Base-by-base conservation (phyloP, 2,888 invertebrate species). In the Ornithoptera alexandrae region DNA sequence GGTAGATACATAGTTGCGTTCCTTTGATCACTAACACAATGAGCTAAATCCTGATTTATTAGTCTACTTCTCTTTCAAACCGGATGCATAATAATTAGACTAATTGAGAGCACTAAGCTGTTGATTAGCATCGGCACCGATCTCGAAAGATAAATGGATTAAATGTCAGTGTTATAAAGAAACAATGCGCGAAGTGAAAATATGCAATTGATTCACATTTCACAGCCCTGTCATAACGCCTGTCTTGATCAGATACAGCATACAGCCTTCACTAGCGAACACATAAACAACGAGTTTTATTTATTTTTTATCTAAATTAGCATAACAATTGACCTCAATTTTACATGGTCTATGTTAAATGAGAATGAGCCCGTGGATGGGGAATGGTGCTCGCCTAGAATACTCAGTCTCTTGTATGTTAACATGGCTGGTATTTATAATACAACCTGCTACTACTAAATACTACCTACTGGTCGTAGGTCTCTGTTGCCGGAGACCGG, bases 121-220 rank as follows among this genome's bases (percentile, higher is more conserved):
- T 30, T 46, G 30, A 36, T 63, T 15, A 22, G 0, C 46, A 36
- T 20, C 15, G 20, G 30, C 46, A 17, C 58, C 22, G 42, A 65
- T 65, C 58, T 58, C 22, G n/a, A n/a, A 46, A 57, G 62, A 63
- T 67, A 67, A 62, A 42, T 62, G 22, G n/a, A 36, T 62, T 22
- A 65, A 18, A 17, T 20, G 46, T 20, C 63, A 22, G 58, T 30
- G n/a, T 20, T 30, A 24, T 24, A 22, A 36, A 57, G 39, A 56
- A 63, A 68, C 62, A 68, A 68, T 63, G 68, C 17, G 36, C 58
- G 57, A 42, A 62, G 67, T 57, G 62, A 63, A 68, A 63, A 30
- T 58, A 68, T 58, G 17, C 46, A 62, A 58, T 15, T 5, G 36
- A 67, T 62, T 62, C 62, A 62, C 8, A 39, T 12, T 53, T 2